Base-by-base conservation (phyloP, 2,797 vertebrate species). In the Tympanoctomys barrerae region DNA sequence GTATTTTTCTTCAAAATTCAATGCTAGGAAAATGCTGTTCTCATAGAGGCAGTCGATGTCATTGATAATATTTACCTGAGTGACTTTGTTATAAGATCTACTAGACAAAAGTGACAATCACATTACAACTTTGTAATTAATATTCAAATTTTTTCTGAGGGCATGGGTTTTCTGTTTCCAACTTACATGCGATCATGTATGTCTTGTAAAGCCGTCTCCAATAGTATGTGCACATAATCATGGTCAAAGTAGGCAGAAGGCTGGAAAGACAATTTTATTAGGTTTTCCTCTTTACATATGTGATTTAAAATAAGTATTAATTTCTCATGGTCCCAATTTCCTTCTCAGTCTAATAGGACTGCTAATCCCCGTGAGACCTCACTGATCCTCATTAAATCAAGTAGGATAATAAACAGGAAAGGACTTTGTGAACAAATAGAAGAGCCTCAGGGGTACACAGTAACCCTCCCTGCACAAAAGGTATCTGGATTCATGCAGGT, bases 61-160 rank as follows among this genome's bases (percentile, higher is more conserved):
- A 73, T 75, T 61, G 73, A 78, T 54, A 7, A 46, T 77, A 66
- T 52, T 93, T 80, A 28, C 39, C 26, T 71, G 39, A 85, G 36
- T 73, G 28, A 62, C 19, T 86, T 70, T 90, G 2, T 33, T 59
- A 1, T 73, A 59, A 90, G n/a, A 86, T 54, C 19, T 81, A n/a
- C 49, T 13, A 85, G 64, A 82, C 24, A 81, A 94, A 95, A 64
- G 8, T 79, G 57, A 95, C 66, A 78, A 19, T 49, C n/a, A 80
- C 31, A 91, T 4, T 64, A 68, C n/a, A 42, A 24, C 86, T 88
- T 82, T 77, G 8, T 79, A 39, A 59, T 70, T 31, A 39, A n/a
- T 59, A 61, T 82, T 79, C 28, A 11, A 87, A 78, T 82, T 85
- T 95, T 92, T 85, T 11, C 87, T 71, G 92, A 68, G 79, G 26